Base-by-base conservation (phyloP, 2,888 invertebrate genomes). In the Pandemis corylana region DNA sequence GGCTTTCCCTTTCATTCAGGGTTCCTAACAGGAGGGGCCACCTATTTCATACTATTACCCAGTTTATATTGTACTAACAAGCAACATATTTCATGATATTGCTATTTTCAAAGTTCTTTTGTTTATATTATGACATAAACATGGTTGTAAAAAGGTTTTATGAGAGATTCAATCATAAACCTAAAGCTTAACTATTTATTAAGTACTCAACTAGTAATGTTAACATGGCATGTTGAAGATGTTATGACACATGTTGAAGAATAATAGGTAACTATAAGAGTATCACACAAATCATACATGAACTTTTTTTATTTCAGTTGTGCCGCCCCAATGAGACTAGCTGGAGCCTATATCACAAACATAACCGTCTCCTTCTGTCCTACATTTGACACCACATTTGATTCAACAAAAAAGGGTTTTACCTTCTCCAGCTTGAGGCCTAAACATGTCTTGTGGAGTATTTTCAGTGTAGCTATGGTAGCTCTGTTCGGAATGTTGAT, bases 381-480 rank as follows among this genome's bases (percentile, higher is more conserved):
- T 13, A 89, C 87, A 67, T 87, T 93, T 80, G 91, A 93, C 73
- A 87, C 84, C 49, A 88, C 90, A 79, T 88, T 85, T 83, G 79
- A 74, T 12, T 28, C 84, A 66, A 74, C 81, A 49, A 89, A 85
- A 77, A 89, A 63, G 36, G 74, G 84, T 53, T 92, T 90, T 73
- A 85, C 83, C 73, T 77, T 93, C 2, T 81, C 87, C 7, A 87
- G 88, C 75, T 82, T 94, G 75, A 91, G 84, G 78, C 92, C 92
- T 53, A 94, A 89, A 81, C 94, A 94, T 85, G 81, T 94, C 41
- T 76, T 94, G 13, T 94, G 93, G 91, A 91, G 91, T 78, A 93
- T 94, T 66, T 83, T 94, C 72, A 93, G 90, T 77, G 94, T 94
- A 15, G 90, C 92, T 41, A 78, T 85, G 15, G 81, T 94, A 44